Base-by-base conservation (phyloP, 2,888 invertebrate genomes). In the Drosophila picticornis region DNA sequence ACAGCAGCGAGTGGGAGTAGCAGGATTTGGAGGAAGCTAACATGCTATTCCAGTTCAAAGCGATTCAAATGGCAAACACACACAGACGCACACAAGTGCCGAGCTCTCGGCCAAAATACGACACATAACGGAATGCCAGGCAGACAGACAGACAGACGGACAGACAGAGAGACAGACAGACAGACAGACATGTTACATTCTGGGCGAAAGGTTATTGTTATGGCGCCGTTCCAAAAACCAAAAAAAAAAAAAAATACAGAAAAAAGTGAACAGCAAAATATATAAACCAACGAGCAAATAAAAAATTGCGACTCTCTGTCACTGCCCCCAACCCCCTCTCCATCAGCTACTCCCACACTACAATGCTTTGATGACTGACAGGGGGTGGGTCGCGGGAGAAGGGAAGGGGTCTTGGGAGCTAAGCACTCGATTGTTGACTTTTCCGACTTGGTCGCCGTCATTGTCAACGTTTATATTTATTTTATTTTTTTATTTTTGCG, bases 141-240 rank as follows among this genome's bases (percentile, higher is more conserved):
- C 52, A 52, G 29, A 53, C 53, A 22, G 22, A 2, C 84, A 84
- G 86, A 16, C 25, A 22, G 51, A 31, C 11, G 4, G 53, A 34
- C 16, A 16, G 52, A 19, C 84, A 84, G 85, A 11, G 6, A 6
- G 32, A 52, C 9, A 25, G 55, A 55, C 9, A 13, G 36, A 46
- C 22, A 38, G 16, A 55, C 36, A 19, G 36, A 87, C 86, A 88
- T 87, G 86, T 88, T 83, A 88, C 85, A 88, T 85, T 74, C 79
- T 69, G 86, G 79, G 79, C 75, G 80, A 88, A 86, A 87, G 86
- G 88, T 87, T 87, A 87, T 87, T 87, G 86, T 87, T 86, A 87
- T 87, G 82, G 82, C 83, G 72, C 56, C 68, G 52, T 75, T 80
- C 66, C 48, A 66, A 55, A 65, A 46, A 25, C 9, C 16, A 34